Conservation (phyloP, 2,113 vertebrate species). For the Ailurus styani region DNA sequence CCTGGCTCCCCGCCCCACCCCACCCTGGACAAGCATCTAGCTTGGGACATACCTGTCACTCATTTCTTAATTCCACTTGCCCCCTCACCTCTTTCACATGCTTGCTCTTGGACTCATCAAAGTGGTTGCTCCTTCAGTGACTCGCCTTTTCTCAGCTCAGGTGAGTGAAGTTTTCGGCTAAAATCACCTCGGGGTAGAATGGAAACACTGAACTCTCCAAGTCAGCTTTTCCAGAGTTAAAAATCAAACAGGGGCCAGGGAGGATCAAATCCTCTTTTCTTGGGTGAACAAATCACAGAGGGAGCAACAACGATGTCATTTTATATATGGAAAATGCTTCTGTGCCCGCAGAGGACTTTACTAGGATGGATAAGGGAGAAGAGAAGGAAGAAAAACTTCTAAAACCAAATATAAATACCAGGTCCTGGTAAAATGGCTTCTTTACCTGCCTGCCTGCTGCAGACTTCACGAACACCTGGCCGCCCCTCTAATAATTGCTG, state of each 20-base stretch:
- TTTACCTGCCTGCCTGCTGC: background rate
- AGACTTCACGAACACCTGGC: background rate
- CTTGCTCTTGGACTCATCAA: background rate
- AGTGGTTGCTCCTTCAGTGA: background rate
- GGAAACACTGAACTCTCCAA: background rate
- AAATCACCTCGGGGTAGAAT: background rate
- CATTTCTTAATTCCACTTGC: background rate
- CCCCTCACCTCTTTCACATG: background rate
- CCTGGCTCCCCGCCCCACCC: too few relatives aligned
- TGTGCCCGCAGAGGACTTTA: background rate
- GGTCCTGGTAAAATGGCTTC: background rate
- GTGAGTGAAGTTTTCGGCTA: background rate
- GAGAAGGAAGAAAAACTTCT: background rate
- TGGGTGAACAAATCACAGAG: background rate
- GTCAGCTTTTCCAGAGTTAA: slow-evolving; percentile 13
- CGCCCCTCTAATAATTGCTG: background rate
- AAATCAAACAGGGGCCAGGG: background rate
- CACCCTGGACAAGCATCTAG: background rate
- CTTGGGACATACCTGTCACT: fast-evolving
- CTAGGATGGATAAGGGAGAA: background rate
- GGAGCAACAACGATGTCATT: background rate
- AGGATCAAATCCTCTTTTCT: background rate
- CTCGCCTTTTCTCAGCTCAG: background rate
- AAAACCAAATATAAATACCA: background rate
- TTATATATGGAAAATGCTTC: background rate